Conservation (phyloP, 1,140 invertebrate species). For the Papilio aristodemus region DNA sequence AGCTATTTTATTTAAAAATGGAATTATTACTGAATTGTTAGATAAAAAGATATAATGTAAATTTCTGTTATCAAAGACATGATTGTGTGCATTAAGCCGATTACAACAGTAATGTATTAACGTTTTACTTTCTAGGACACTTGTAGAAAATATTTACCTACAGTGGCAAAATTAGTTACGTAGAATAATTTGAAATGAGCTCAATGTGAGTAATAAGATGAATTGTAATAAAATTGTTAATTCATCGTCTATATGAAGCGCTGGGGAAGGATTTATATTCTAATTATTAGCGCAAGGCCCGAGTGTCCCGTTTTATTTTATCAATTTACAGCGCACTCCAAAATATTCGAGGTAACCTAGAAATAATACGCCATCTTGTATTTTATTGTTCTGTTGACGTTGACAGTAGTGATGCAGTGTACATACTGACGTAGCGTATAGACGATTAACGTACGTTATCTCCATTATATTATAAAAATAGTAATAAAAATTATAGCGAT, state of each 20-base stretch:
- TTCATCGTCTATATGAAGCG: constrained; percentile 7
- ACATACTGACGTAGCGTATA: constrained; percentile 68
- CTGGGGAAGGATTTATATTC: constrained; percentile 9
- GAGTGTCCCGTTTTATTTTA: constrained; percentile 18
- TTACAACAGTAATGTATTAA: too few species aligned
- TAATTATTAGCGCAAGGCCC: constrained; percentile 28
- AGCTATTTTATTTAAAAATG: too few species aligned
- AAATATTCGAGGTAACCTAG: constrained; percentile 53
- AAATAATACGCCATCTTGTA: constrained; percentile 52
- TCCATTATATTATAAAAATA: constrained; percentile 70
- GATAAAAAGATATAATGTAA: too few species aligned
- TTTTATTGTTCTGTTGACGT: constrained; percentile 65
- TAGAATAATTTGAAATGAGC: background rate
- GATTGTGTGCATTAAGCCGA: too few species aligned
- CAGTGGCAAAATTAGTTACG: background rate
- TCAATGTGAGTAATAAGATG: background rate
- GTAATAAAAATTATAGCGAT: constrained; percentile 73
- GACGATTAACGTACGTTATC: constrained; percentile 65
- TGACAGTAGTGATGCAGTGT: constrained; percentile 57
- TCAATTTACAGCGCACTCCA: constrained; percentile 28
- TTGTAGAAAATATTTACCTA: background rate
- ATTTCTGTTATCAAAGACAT: too few species aligned
- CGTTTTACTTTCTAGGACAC: background rate
- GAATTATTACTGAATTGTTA: too few species aligned
- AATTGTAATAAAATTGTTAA: constrained; percentile 24